A percentile compares a stretch with the other conserved stretches of the same genome.
Evolutionary conservation across 1,140 invertebrate species (phyloP).

Genomic region (Zaprionus vittiger): DNA sequence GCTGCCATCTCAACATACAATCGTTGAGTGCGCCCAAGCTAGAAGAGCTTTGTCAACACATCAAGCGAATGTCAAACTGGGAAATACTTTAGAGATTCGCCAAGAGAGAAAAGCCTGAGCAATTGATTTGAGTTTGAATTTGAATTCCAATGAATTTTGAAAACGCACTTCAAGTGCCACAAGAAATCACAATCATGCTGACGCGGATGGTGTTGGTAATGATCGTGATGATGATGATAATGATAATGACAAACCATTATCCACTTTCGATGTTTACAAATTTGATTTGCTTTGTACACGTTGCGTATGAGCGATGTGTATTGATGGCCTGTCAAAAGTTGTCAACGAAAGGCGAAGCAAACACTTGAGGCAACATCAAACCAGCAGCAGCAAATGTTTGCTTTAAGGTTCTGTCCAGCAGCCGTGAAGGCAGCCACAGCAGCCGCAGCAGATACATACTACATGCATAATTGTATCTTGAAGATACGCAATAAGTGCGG

Average conservation of each 20-base stretch:
- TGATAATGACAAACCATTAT: constrained; percentile 24
- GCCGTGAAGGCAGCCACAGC: constrained; percentile 41
- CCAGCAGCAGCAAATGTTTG: constrained; percentile 6
- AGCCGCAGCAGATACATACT: constrained; percentile 15
- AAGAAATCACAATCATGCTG: constrained; percentile 3
- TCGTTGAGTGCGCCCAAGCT: neutral
- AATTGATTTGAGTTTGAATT: constrained; percentile 14
- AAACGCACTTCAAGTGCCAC: constrained; percentile 5
- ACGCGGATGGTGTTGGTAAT: neutral
- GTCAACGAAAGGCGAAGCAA: constrained; percentile 50
- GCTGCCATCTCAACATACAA: neutral
- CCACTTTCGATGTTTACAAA: constrained; percentile 40
- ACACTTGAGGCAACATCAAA: constrained; percentile 41
- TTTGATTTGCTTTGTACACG: constrained; percentile 12
- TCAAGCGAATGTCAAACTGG: constrained; percentile 18
- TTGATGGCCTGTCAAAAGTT: constrained; percentile 68
- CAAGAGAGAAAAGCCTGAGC: neutral
- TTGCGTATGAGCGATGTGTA: constrained; percentile 52
- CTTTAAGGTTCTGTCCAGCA: constrained; percentile 16
- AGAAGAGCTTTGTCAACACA: constrained; percentile 50
- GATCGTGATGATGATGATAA: constrained; percentile 5
- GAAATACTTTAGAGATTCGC: constrained; percentile 4
- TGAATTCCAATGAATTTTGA: constrained; percentile 14
- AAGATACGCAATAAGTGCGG: constrained; percentile 58
- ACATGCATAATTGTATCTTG: constrained; percentile 46